Conservation (phyloP, 1,140 invertebrate genomes). For the Araneus ventricosus region DNA sequence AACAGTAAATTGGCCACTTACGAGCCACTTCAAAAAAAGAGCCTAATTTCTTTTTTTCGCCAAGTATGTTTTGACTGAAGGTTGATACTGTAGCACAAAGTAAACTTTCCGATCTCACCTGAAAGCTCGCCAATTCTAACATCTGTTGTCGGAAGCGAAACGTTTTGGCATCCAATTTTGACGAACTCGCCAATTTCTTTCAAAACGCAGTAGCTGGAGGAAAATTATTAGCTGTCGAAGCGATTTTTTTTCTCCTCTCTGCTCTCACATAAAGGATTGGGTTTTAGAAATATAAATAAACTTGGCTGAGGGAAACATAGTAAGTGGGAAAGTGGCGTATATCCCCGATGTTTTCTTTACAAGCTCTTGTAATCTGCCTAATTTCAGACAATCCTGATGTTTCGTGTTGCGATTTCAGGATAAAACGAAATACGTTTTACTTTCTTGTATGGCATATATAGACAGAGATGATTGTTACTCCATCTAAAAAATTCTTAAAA, state of each 20-base stretch:
- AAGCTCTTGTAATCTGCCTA: no score
- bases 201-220: not conserved
- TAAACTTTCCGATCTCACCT: not conserved
- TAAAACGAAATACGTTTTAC: no score
- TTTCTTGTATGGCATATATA: no score
- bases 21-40: not conserved
- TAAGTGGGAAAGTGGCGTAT: not conserved
- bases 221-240: slow-evolving; percentile 30
- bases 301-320: not conserved
- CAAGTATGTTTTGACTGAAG: not conserved
- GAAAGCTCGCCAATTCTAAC: slow-evolving; percentile 23
- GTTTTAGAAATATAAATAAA: not conserved
- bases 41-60: not conserved
- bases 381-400: no score
- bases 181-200: slow-evolving; percentile 36
- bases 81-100: slow-evolving; percentile 30
- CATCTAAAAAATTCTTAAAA: no score
- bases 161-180: slow-evolving; percentile 21
- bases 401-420: no score
- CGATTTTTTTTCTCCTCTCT: not conserved
- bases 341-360: no score
- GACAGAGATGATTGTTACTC: no score
- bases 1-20: not conserved
- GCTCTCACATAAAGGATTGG: not conserved
- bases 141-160: slow-evolving; percentile 21